Conservation (phyloP, 2,797 vertebrate species). For the Schizothorax lantsangensis region DNA sequence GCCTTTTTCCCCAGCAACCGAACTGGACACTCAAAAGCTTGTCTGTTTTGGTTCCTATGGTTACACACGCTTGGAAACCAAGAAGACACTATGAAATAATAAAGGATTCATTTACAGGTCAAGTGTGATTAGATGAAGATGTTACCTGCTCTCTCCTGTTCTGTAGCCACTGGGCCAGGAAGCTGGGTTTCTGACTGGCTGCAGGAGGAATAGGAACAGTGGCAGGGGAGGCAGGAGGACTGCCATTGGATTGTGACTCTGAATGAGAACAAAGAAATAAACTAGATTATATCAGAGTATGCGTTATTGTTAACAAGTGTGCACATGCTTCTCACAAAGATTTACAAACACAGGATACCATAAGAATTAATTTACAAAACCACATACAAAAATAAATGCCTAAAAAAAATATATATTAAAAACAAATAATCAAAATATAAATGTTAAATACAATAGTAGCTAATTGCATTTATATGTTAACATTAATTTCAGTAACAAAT, state of each 20-base stretch:
- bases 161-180: conserved; percentile 86
- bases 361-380: neutral
- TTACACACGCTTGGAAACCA: conserved; percentile 16
- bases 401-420: no score
- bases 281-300: neutral
- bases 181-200: conserved; percentile 77
- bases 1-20: neutral
- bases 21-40: conserved; percentile 30
- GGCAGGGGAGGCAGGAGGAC: conserved; percentile 60
- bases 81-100: neutral
- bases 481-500: no score
- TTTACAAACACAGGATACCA: neutral
- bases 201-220: conserved; percentile 67
- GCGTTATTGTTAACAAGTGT: neutral
- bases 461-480: no score
- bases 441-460: neutral
- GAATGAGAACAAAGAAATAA: conserved; percentile 3
- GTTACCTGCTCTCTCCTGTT: conserved; percentile 91
- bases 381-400: neutral
- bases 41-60: conserved; percentile 9
- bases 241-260: conserved; percentile 75
- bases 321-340: neutral
- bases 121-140: neutral
- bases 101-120: neutral
- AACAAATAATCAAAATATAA: neutral